These are phyloP conservation scores for Myiozetetes cayanensis DNA, from an alignment of 2,113 vertebrate species.

Conservation along the genomic window DNA sequence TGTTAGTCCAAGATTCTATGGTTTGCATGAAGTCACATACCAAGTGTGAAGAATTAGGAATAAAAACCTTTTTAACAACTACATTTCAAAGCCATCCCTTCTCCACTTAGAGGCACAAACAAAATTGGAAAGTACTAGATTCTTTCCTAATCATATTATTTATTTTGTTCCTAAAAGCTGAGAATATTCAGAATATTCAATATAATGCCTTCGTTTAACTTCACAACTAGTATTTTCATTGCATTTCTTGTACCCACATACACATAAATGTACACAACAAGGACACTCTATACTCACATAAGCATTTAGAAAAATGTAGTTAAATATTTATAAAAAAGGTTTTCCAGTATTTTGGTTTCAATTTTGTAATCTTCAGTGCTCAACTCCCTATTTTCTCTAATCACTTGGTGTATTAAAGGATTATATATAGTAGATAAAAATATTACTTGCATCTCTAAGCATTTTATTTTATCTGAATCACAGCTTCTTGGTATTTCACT, in stretches of 20 bases:
- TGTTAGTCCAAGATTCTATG: not conserved
- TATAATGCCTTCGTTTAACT: not conserved
- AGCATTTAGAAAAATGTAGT: not conserved
- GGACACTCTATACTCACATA: not conserved
- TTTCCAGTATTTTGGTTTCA: not conserved
- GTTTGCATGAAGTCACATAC: not conserved
- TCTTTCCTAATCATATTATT: not conserved
- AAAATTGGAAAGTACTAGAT: not conserved
- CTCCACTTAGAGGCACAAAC: not conserved
- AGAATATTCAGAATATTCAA: not conserved
- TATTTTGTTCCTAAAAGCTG: not conserved
- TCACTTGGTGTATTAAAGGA: not conserved
- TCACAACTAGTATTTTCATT: not conserved
- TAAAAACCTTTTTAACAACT: not conserved
- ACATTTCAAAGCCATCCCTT: not conserved
- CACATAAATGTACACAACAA: not conserved
- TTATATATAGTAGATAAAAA: not conserved
- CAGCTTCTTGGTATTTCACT: conserved; percentile 26
- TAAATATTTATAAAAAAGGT: not conserved
- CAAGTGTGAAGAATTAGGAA: not conserved
- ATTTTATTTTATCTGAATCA: conserved; percentile 35
- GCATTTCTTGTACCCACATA: not conserved
- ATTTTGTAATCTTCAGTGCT: not conserved
- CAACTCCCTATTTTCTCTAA: conserved; percentile 20
- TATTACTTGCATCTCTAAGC: not conserved